A percentile compares a stretch with the other conserved stretches of the same genome.
These are phyloP conservation scores for Melopsittacus undulatus DNA, from an alignment of 2,797 vertebrate species.

Conservation along the genomic window DNA sequence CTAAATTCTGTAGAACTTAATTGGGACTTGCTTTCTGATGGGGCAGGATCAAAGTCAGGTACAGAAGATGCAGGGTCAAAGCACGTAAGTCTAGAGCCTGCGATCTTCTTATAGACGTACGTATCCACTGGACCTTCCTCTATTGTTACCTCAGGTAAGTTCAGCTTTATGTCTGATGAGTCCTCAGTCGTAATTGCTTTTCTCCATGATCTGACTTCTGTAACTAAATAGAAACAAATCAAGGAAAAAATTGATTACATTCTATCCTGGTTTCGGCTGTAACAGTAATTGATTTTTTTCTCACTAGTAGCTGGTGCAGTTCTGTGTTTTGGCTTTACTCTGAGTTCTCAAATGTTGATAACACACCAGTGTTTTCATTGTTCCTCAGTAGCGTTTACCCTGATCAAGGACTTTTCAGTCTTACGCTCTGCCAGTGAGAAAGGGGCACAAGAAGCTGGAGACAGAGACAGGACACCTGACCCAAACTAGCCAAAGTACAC, in stretches of 20 bases:
- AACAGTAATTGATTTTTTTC: neutral
- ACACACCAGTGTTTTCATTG: neutral
- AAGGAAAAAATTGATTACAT: neutral
- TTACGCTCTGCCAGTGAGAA: neutral
- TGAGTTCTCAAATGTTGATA: neutral
- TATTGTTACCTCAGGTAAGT: neutral
- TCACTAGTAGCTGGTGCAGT: neutral
- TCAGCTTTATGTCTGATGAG: neutral
- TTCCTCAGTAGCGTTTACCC: neutral
- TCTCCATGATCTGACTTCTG: conserved; percentile 76
- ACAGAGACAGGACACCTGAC: neutral
- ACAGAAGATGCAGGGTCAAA: neutral
- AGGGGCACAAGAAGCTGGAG: neutral
- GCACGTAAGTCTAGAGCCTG: neutral
- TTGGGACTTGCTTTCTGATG: neutral
- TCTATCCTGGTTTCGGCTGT: neutral
- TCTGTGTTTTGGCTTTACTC: neutral
- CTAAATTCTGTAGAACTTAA: neutral
- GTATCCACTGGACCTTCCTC: neutral
- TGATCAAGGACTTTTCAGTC: neutral
- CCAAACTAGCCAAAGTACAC: neutral
- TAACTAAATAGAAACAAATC: conserved; percentile 60
- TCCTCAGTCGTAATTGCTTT: conserved; percentile 66
- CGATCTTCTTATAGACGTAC: neutral
- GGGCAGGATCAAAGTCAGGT: neutral